Conservation (phyloP, 2,888 invertebrate species). For the Calameuta pallipes region DNA sequence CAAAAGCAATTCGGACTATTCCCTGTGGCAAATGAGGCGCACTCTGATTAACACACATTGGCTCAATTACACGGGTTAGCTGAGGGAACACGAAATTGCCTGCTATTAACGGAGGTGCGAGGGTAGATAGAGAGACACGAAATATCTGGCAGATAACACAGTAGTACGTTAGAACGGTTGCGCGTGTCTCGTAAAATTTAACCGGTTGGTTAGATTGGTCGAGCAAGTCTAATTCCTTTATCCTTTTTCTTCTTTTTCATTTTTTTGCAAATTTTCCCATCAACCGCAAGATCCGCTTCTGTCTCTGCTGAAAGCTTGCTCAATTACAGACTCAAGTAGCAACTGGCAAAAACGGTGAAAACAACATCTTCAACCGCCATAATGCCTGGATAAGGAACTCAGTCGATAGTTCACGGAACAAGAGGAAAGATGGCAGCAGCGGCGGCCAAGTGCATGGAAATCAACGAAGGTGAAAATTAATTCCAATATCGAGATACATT, state of each 20-base stretch:
- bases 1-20: slow-evolving; percentile 50
- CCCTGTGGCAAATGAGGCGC: slow-evolving; percentile 49
- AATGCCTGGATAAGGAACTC: not conserved
- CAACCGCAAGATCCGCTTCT: not conserved
- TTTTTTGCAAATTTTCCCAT: not conserved
- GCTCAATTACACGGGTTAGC: slow-evolving; percentile 50
- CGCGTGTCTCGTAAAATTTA: slow-evolving; percentile 4
- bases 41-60: slow-evolving; percentile 51
- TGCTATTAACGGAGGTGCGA: slow-evolving; percentile 48
- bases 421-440: not conserved
- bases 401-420: not conserved
- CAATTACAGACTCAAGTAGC: not conserved
- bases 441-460: not conserved
- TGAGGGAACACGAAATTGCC: slow-evolving; percentile 48
- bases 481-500: slow-evolving; percentile 5
- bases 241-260: not conserved
- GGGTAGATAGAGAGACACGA: slow-evolving; percentile 38
- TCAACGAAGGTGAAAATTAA: not conserved
- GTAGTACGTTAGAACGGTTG: slow-evolving; percentile 34
- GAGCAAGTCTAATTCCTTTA: not conserved
- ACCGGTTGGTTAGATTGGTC: not conserved
- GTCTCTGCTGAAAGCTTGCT: not conserved
- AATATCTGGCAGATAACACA: slow-evolving; percentile 40
- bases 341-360: not conserved
- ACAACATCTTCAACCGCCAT: not conserved